Percentiles rank a stretch among this genome's conserved stretches.
phyloP scores from a whole-genome alignment of 2,888 invertebrate genomes.

The Cephus pygmeus region DNA sequence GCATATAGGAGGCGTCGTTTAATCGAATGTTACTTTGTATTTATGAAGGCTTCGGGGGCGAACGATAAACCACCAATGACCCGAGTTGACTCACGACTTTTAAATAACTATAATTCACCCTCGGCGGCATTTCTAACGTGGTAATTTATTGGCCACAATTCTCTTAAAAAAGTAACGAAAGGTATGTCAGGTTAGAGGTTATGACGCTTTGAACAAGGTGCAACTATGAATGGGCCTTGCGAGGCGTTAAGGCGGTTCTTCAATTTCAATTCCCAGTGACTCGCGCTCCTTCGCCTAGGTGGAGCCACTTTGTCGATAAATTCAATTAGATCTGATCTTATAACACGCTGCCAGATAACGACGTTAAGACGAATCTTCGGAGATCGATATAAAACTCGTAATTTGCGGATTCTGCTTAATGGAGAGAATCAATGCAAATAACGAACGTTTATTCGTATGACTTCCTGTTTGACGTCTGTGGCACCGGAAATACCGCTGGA shows the following conservation, averaged over 20 bases:
- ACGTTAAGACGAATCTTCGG: not conserved
- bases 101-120: slow-evolving; percentile 50
- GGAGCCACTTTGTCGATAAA: not conserved
- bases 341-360: not conserved
- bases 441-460: not conserved
- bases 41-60: slow-evolving; percentile 31
- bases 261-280: not conserved
- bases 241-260: not conserved
- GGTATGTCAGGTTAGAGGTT: not conserved
- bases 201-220: not conserved
- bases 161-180: slow-evolving; percentile 25
- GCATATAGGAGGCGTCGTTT: slow-evolving; percentile 36
- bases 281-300: not conserved
- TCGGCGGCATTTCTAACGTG: slow-evolving; percentile 24
- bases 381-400: not conserved
- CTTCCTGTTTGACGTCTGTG: not conserved
- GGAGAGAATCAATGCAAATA: not conserved
- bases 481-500: not conserved
- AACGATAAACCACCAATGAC: slow-evolving; percentile 44
- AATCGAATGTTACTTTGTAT: slow-evolving; percentile 49
- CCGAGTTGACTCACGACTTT: slow-evolving; percentile 41
- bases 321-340: not conserved
- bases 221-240: not conserved
- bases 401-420: not conserved
- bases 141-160: slow-evolving; percentile 35